A percentile compares a stretch with the other conserved stretches of the same genome.
phyloP scores from a whole-genome alignment of 2,888 invertebrate genomes.

The Nemurella pictetii region DNA sequence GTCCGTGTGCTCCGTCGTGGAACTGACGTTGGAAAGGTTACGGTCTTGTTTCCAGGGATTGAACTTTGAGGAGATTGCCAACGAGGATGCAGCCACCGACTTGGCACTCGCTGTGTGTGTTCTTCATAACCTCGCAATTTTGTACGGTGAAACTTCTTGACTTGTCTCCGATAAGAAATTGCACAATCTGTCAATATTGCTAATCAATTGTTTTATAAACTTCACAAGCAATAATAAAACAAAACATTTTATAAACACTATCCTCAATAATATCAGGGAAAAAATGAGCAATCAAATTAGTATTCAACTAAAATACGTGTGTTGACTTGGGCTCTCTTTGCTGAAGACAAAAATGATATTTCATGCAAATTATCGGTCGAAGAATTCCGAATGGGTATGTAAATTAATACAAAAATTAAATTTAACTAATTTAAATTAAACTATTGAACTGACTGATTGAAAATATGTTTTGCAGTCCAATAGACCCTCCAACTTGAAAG shows the following conservation, averaged over 20 bases:
- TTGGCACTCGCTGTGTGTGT: conserved; percentile 40
- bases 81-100: conserved; percentile 28
- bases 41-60: conserved; percentile 33
- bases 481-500: not conserved
- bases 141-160: conserved; percentile 22
- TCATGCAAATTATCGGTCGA: not conserved
- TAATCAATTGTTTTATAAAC: not conserved
- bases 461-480: not conserved
- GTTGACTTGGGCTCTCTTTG: not conserved
- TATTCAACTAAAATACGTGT: not conserved
- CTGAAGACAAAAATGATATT: not conserved
- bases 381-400: not conserved
- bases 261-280: not conserved
- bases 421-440: too few relatives aligned
- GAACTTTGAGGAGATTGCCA: conserved; percentile 28
- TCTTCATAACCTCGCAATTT: conserved; percentile 37
- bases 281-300: not conserved
- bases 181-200: not conserved
- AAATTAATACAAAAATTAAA: not conserved
- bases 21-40: conserved; percentile 22
- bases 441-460: not conserved
- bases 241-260: not conserved
- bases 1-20: conserved; percentile 25
- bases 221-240: not conserved
- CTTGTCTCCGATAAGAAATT: not conserved